phyloP scores from a whole-genome alignment of 2,113 vertebrate species.

The Crotalus horridus region DNA sequence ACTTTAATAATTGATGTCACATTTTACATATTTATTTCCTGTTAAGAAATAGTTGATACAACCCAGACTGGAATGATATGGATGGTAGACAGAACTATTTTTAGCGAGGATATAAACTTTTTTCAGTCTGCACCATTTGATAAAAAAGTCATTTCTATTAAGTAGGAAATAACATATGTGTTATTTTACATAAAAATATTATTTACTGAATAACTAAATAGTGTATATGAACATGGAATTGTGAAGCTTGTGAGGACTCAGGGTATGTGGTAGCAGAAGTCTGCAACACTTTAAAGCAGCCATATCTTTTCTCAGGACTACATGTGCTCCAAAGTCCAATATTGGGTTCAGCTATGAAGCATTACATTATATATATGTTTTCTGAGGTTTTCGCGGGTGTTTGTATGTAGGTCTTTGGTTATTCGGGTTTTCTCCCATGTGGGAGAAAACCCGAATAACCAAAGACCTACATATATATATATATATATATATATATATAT shows the following conservation, averaged over 20 bases:
- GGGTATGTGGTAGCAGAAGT: not conserved
- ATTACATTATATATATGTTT: not conserved
- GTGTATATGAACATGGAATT: slow-evolving; percentile 43
- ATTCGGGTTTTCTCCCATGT: too few relatives aligned
- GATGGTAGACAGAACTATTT: slow-evolving; percentile 36
- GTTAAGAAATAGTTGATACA: slow-evolving; percentile 44
- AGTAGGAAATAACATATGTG: not conserved
- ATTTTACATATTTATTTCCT: slow-evolving; percentile 60
- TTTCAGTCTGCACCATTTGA: not conserved
- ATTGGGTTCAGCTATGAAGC: not conserved
- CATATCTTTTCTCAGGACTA: not conserved
- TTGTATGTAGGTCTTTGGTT: too few relatives aligned
- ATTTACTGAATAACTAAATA: slow-evolving; percentile 44
- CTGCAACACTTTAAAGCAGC: not conserved
- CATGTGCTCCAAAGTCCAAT: not conserved
- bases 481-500: too few relatives aligned
- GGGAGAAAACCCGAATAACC: too few relatives aligned
- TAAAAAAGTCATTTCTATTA: slow-evolving; percentile 56
- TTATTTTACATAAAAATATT: not conserved
- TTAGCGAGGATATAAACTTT: slow-evolving; percentile 27
- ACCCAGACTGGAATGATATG: slow-evolving; percentile 12
- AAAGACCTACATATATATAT: too few relatives aligned
- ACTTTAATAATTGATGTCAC: slow-evolving; percentile 56
- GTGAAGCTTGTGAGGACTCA: not conserved
- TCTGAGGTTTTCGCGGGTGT: too few relatives aligned